A percentile compares a stretch with the other conserved stretches of the same genome.
phyloP scores from a whole-genome alignment of 2,888 invertebrate species.

The Amphipyra tragopoginis region DNA sequence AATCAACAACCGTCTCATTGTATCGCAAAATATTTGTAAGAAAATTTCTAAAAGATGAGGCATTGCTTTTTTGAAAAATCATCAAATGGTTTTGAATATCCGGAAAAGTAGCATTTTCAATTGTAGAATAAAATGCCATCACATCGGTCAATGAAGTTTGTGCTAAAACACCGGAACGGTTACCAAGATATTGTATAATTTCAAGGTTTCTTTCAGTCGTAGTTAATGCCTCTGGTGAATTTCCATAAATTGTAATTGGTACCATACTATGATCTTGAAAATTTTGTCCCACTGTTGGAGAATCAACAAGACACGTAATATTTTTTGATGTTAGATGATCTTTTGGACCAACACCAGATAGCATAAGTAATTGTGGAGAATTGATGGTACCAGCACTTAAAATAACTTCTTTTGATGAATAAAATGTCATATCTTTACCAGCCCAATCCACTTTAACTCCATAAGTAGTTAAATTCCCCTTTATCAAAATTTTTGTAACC shows the following conservation, averaged over 20 bases:
- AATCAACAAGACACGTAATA: too few species aligned
- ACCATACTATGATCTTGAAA: too few species aligned
- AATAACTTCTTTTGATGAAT: too few species aligned
- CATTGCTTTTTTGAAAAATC: slow-evolving; percentile 20
- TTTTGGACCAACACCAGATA: too few species aligned
- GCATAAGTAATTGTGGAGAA: too few species aligned
- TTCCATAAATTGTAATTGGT: too few species aligned
- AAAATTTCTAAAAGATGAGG: slow-evolving; percentile 11
- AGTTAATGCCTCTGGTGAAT: too few species aligned
- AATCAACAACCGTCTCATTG: slow-evolving; percentile 22
- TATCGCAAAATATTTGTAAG: slow-evolving; percentile 17
- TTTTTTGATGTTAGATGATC: too few species aligned
- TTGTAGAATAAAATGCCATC: slow-evolving; percentile 62
- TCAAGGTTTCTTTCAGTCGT: too few species aligned
- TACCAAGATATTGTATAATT: too few species aligned
- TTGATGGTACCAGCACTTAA: too few species aligned
- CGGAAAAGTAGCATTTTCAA: slow-evolving; percentile 22
- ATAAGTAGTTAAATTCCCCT: slow-evolving; percentile 16
- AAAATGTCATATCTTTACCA: slow-evolving; percentile 5
- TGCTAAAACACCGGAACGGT: slow-evolving; percentile 50
- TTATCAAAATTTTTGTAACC: slow-evolving; percentile 41
- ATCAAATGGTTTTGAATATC: slow-evolving; percentile 26
- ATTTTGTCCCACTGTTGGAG: too few species aligned
- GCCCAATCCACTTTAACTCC: slow-evolving; percentile 39
- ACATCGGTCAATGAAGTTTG: slow-evolving; percentile 76